Evolutionary conservation across 2,888 invertebrate species (phyloP).

Genomic region (Periphyllus acericola): DNA sequence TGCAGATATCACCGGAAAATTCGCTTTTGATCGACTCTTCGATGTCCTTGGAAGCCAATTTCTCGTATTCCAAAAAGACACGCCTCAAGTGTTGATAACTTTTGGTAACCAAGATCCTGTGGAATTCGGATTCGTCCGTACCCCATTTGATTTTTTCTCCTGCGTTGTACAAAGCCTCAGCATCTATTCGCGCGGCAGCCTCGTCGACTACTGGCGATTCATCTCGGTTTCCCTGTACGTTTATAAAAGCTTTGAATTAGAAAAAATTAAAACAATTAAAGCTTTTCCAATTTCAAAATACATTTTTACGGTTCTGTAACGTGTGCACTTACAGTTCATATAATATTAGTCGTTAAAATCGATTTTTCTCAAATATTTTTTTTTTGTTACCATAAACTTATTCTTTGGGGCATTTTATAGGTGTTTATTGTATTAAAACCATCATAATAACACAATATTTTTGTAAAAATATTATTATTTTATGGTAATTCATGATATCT

Average conservation of each 20-base stretch:
- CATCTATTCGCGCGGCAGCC: constrained; percentile 82
- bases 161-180: constrained; percentile 79
- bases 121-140: constrained; percentile 90
- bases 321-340: too few species aligned
- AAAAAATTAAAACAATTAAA: background rate
- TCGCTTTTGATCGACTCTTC: constrained; percentile 87
- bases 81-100: constrained; percentile 89
- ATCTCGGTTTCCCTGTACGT: constrained; percentile 79
- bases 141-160: constrained; percentile 87
- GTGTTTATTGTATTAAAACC: too few species aligned
- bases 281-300: background rate
- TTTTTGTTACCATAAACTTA: too few species aligned
- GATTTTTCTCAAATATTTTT: too few species aligned
- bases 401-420: too few species aligned
- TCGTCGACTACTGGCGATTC: constrained; percentile 89
- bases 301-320: background rate
- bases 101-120: constrained; percentile 84
- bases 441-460: too few species aligned
- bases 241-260: background rate
- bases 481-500: too few species aligned
- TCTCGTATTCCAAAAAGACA: constrained; percentile 87
- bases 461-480: too few species aligned
- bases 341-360: too few species aligned
- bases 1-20: constrained; percentile 87
- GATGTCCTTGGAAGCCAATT: constrained; percentile 82